These are phyloP conservation scores for Sebastes ruberrimus DNA, from an alignment of 2,797 vertebrate species.

Conservation along the genomic window DNA sequence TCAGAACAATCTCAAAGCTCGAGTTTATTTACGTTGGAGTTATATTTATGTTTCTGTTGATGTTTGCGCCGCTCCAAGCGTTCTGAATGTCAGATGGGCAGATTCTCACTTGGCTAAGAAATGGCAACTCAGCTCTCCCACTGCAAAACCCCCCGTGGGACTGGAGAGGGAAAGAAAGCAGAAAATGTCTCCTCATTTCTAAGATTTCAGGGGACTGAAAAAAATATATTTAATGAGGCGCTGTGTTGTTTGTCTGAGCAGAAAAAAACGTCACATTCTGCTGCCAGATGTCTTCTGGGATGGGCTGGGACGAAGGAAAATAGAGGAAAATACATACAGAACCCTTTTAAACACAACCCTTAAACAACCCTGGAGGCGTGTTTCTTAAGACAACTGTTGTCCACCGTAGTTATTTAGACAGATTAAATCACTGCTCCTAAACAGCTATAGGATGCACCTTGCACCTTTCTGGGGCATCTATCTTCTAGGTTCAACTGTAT, in stretches of 20 bases:
- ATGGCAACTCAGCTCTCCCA: slow-evolving; percentile 52
- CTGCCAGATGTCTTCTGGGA: slow-evolving; percentile 30
- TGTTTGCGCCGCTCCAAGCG: slow-evolving; percentile 40
- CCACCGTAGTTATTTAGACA: slow-evolving; percentile 22
- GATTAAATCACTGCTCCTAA: slow-evolving; percentile 24
- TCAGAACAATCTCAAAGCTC: slow-evolving; percentile 21
- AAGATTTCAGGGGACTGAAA: slow-evolving; percentile 46
- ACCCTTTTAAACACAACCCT: slow-evolving; percentile 10
- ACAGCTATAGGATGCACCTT: slow-evolving; percentile 5
- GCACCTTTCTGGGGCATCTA: neutral
- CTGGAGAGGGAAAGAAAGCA: slow-evolving; percentile 15
- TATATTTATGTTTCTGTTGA: slow-evolving; percentile 46
- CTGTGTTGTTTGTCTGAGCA: slow-evolving; percentile 38
- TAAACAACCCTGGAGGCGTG: slow-evolving; percentile 4
- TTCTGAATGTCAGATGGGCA: slow-evolving; percentile 61
- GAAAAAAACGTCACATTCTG: slow-evolving; percentile 11
- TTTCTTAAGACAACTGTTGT: slow-evolving; percentile 22
- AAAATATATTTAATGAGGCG: slow-evolving; percentile 42
- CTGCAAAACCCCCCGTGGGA: slow-evolving; percentile 47
- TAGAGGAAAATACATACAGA: slow-evolving; percentile 6
- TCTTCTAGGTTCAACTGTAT: slow-evolving; percentile 14
- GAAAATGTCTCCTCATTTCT: slow-evolving; percentile 44
- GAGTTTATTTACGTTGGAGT: slow-evolving; percentile 14
- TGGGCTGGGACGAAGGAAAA: neutral
- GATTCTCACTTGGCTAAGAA: slow-evolving; percentile 60